Base-by-base conservation (phyloP, 2,113 vertebrate species). In the Proteles cristata region DNA sequence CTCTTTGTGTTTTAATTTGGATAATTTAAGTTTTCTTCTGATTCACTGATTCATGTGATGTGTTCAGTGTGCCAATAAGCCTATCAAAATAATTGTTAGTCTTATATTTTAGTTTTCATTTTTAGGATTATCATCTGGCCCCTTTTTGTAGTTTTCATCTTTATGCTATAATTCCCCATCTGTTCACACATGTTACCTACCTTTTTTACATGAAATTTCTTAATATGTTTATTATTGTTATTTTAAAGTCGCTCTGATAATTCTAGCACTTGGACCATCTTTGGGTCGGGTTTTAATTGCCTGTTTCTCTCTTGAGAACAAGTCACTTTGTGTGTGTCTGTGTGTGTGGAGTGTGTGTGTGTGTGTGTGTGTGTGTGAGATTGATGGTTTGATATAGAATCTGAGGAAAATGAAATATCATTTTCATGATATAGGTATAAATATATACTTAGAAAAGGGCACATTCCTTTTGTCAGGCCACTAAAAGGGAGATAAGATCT, bases 91-190 rank as follows among this genome's bases (percentile, higher is more conserved):
- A 85, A 86, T 79, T 86, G 63, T 35, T 85, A 7, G 33, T 66
- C 45, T 91, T 48, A 39, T 53, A 90, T 66, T 90, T 95, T 85
- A 61, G 39, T 76, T 90, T 85, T 85, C 7, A 77, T 61, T 95
- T 77, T 69, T 76, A 77, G 61, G 17, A 58, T 94, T 68, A 28
- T 80, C 31, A 58, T 76, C 58, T 94, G 86, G 1, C 58, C 83
- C 7, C 66, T 74, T 83, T 83, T n/a, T 55, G 33, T 66, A 66
- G 28, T 77, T 77, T 74, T 90, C 5, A 85, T 58, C 11, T 65
- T 53, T 10, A 43, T 73, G 21, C 66, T 48, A 28, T 77, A 35
- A 35, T 85, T 17, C 26, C 23, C 48, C 15, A 19, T 76, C 66
- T 82, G 14, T 65, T 82, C 26, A 94, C 19, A 85, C 14, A 50